A percentile compares a stretch with the other conserved stretches of the same genome.
phyloP scores from a whole-genome alignment of 2,888 invertebrate genomes.

The Mycalesis mineus region DNA sequence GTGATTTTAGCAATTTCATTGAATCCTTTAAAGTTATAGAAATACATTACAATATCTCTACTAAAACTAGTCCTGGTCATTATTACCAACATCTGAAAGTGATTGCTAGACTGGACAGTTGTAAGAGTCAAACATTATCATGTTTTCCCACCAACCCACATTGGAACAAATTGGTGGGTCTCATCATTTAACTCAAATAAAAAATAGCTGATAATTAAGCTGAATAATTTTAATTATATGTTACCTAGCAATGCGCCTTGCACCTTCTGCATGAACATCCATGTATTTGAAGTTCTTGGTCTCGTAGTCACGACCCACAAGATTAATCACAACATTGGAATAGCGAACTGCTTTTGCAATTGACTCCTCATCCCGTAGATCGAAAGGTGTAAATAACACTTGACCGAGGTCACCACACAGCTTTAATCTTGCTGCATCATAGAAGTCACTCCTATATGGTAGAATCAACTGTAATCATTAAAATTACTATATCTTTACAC shows the following conservation, averaged over 20 bases:
- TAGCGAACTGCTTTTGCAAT: conserved; percentile 91
- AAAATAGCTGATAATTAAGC: too few species aligned
- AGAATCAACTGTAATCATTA: conserved; percentile 87
- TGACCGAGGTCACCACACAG: conserved; percentile 96
- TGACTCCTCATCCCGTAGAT: conserved; percentile 90
- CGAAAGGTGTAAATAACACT: conserved; percentile 91
- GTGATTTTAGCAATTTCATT: too few species aligned
- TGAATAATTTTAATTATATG: not conserved
- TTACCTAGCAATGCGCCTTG: conserved; percentile 87
- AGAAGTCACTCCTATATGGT: conserved; percentile 93
- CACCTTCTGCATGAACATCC: conserved; percentile 92
- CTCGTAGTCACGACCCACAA: conserved; percentile 94
- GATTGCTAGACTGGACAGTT: too few species aligned
- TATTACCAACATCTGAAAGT: too few species aligned
- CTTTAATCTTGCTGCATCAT: conserved; percentile 87
- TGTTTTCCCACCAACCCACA: too few species aligned
- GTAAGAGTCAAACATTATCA: too few species aligned
- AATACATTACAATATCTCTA: too few species aligned
- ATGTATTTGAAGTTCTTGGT: conserved; percentile 92
- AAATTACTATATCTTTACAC: too few species aligned
- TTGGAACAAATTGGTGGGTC: too few species aligned
- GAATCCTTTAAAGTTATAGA: too few species aligned
- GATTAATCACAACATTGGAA: conserved; percentile 97
- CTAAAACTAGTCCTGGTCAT: too few species aligned
- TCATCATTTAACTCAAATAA: too few species aligned